A percentile compares a stretch with the other conserved stretches of the same genome.
These are phyloP conservation scores for Mythimna vitellina DNA, from an alignment of 2,888 invertebrate species.

Conservation along the genomic window DNA sequence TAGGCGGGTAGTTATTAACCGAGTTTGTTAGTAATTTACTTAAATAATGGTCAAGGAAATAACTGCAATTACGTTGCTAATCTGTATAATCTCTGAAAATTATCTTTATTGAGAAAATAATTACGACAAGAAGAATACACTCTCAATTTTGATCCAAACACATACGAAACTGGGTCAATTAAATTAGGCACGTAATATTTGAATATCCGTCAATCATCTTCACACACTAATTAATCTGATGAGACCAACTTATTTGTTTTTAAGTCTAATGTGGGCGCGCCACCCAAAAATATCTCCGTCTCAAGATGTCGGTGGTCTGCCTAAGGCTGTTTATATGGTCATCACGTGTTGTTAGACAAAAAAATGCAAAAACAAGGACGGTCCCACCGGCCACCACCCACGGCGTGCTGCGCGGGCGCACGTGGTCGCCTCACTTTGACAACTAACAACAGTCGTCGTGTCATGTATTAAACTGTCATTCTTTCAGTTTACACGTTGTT, in stretches of 20 bases:
- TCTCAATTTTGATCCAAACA: not conserved
- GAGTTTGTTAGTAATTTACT: conserved; percentile 38
- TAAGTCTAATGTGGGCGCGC: conserved; percentile 34
- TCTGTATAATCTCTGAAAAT: conserved; percentile 12
- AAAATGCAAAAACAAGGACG: conserved; percentile 60
- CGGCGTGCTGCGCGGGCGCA: conserved; percentile 61
- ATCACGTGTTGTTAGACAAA: conserved; percentile 76
- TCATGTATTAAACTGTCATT: conserved; percentile 33
- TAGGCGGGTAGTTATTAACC: conserved; percentile 20
- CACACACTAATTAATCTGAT: conserved; percentile 30
- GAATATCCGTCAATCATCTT: conserved; percentile 41
- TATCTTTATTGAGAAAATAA: conserved; percentile 9
- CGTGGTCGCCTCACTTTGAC: conserved; percentile 69
- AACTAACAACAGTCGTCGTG: conserved; percentile 43
- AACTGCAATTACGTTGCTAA: conserved; percentile 13
- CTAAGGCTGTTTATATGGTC: conserved; percentile 71
- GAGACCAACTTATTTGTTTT: conserved; percentile 42
- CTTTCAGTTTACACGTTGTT: conserved; percentile 31
- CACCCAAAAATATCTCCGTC: conserved; percentile 41
- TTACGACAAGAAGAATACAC: not conserved
- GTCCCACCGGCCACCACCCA: conserved; percentile 68
- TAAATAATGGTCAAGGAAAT: conserved; percentile 19
- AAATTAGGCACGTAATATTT: conserved; percentile 31
- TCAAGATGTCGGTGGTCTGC: conserved; percentile 64
- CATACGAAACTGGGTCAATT: conserved; percentile 19